Base-by-base conservation (phyloP, 2,888 invertebrate species). In the Argyresthia albistria region DNA sequence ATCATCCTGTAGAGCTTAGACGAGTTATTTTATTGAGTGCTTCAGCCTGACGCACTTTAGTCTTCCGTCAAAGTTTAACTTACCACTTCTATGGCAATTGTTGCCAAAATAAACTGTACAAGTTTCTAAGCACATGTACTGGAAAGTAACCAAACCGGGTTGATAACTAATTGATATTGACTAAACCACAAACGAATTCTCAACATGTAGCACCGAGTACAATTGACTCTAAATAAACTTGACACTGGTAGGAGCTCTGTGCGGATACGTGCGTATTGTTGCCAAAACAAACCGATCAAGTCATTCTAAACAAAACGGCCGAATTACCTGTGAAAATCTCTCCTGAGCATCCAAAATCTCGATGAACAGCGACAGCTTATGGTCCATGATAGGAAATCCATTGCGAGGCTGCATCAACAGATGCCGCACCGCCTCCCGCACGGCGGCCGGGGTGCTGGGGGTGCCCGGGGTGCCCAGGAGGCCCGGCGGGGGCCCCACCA, bases 281-380 rank as follows among this genome's bases (percentile, higher is more conserved):
- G 25, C 25, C 25, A 25, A 25, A 25, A 25, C 25, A 25, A 25
- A 25, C 6, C 25, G 25, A 25, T 25, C 25, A 25, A 25, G 25
- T 25, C 25, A 25, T 8, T 39, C 11, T 39, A 10, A 39, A 39
- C 11, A 39, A 37, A 8, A 39, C 35, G 42, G 45, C 36, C 39
- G 10, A 46, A 71, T 82, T 80, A 94, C 94, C 94, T 94, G 92
- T 69, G 93, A 93, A 71, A 95, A 92, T 71, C 91, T 89, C 73
- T 94, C 93, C 88, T 95, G 94, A 53, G 94, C 92, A 73, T 94
- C 94, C 75, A 95, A 89, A 64, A 95, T 94, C 69, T 95, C 94
- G 72, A 94, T 92, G 82, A 94, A 93, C 50, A 95, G 89, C 46
- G 92, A 90, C 69, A 94, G 89, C 72, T 93, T 93, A 82, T 93